Base-by-base conservation (phyloP, 2,797 vertebrate genomes). In the Sphenopsis melanotis region DNA sequence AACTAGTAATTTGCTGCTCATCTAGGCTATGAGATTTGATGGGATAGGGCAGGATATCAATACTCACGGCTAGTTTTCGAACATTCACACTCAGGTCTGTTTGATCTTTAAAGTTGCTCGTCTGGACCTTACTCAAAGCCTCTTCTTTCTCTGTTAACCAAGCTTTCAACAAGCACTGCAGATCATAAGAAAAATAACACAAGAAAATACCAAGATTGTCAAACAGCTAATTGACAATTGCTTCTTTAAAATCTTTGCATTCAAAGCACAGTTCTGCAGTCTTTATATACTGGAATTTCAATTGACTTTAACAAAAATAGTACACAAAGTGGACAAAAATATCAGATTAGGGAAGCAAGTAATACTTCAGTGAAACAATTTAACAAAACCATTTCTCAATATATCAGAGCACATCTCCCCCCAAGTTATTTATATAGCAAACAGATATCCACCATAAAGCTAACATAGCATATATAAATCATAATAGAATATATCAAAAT, bases 141-240 rank as follows among this genome's bases (percentile, higher is more conserved):
- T 98, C 98, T 94, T 99, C 99, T 95, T 99, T 99, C 96, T 99
- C 99, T 26, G 97, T 97, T 86, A 99, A 95, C 99, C 99, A 99
- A 6, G 96, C 97, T 95, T 97, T 98, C 96, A 99, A 98, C 87
- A 99, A 97, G 96, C 98, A 98, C 99, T 98, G 82, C 4, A 91
- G 85, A 83, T 63, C 23, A 83, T 16, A 85, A 89, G 56, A 74
- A 93, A 95, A 85, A 88, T 0, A 93, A 26, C 75, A 80, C 3
- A 75, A 69, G 78, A 95, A 87, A 86, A 71, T 6, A 86, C 37
- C 21, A 75, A 23, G 16, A 32, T 10, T 42, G 39, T 70, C 42
- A 83, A 88, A 88, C 14, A 71, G 15, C 36, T 60, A 52, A 52
- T 21, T 63, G 69, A 36, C 16, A 76, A 70, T 36, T 81, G 15